Evolutionary conservation across 2,888 invertebrate genomes (phyloP).

Genomic region (Xanthia togata): DNA sequence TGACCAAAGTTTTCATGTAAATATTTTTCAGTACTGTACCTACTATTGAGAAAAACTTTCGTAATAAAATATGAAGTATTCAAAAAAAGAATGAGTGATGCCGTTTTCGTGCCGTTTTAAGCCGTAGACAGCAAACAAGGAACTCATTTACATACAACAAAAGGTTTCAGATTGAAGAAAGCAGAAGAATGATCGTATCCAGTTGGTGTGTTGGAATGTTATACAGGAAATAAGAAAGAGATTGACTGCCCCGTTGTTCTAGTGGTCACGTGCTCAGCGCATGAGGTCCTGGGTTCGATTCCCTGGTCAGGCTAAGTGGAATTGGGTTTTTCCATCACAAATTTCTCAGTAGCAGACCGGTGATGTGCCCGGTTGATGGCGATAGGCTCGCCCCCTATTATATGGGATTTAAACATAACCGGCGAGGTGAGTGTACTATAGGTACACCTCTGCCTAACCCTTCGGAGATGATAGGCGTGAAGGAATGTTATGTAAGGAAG

Average conservation of each 20-base stretch:
- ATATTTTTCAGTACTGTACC: background rate
- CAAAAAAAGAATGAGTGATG: background rate
- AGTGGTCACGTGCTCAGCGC: background rate
- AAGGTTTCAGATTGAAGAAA: background rate
- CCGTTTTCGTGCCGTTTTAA: background rate
- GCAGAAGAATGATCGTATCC: background rate
- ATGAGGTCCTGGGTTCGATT: background rate
- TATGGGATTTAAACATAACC: background rate
- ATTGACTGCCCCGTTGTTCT: background rate
- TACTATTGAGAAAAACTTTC: background rate
- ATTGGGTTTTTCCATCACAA: background rate
- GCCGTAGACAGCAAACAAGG: background rate
- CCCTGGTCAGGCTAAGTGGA: background rate
- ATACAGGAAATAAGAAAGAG: background rate
- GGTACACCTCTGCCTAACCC: background rate
- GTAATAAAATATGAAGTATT: background rate
- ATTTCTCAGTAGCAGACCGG: background rate
- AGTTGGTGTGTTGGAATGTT: background rate
- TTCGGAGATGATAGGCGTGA: background rate
- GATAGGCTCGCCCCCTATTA: background rate
- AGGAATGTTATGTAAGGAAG: background rate
- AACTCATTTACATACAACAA: constrained; percentile 4
- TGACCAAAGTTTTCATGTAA: background rate
- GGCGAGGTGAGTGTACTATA: background rate
- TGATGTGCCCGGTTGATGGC: background rate